Conservation (phyloP, 2,113 vertebrate genomes). For the Neotoma lepida region DNA sequence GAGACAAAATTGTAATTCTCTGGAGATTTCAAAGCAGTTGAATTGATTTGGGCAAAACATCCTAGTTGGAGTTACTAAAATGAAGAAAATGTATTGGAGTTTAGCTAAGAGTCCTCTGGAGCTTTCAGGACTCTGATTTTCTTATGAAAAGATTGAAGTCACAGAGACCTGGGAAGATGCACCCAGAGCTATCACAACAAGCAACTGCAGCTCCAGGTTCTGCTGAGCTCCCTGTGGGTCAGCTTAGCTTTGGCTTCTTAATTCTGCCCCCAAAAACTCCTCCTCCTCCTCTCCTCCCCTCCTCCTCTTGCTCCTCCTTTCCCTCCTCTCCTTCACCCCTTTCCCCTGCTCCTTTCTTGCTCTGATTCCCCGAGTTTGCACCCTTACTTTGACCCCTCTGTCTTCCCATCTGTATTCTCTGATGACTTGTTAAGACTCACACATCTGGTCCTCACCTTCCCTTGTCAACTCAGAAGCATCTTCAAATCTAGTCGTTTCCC, state of each 20-base stretch:
- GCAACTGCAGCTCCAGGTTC: neutral
- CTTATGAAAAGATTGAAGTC: neutral
- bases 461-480: neutral
- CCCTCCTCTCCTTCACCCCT: neutral
- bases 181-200: neutral
- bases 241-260: neutral
- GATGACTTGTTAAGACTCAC: neutral
- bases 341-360: neutral
- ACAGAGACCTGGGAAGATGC: neutral
- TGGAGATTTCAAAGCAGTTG: neutral
- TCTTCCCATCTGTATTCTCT: neutral
- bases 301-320: neutral
- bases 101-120: neutral
- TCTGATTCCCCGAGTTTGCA: neutral
- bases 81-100: neutral
- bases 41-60: neutral
- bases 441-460: neutral
- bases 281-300: neutral
- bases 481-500: neutral
- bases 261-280: no score
- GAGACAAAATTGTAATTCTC: constrained; percentile 35
- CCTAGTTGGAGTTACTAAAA: neutral
- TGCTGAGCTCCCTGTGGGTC: neutral
- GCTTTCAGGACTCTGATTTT: constrained; percentile 8
- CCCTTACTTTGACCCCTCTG: neutral